Conservation (phyloP, 2,797 vertebrate species). For the Bovichtus variegatus region DNA sequence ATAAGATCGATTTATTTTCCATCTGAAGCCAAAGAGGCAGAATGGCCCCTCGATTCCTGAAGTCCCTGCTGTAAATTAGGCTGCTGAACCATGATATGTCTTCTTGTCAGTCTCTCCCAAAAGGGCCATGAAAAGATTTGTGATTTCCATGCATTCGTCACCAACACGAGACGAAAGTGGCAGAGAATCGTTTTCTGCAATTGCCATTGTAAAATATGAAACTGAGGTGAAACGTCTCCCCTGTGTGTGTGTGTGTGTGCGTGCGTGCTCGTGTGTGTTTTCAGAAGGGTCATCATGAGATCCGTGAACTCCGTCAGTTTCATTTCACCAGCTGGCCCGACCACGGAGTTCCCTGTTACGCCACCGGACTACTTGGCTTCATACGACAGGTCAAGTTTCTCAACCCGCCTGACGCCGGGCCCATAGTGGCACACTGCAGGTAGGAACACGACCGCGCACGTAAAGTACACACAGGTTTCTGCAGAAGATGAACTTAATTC, state of each 20-base stretch:
- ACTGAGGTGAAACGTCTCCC: neutral
- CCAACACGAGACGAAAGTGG: conserved; percentile 25
- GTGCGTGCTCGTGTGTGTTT: too few relatives aligned
- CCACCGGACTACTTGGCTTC: conserved; percentile 95
- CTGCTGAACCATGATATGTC: conserved; percentile 53
- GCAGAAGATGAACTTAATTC: conserved; percentile 2
- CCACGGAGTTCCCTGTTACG: conserved; percentile 96
- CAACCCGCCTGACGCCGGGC: conserved; percentile 94
- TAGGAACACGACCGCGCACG: conserved; percentile 57
- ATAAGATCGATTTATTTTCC: conserved; percentile 64
- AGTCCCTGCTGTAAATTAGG: conserved; percentile 58
- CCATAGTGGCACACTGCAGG: conserved; percentile 98
- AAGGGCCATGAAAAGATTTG: conserved; percentile 33
- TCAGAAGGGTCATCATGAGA: conserved; percentile 98
- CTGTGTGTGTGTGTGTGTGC: too few relatives aligned
- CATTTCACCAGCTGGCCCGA: conserved; percentile 99
- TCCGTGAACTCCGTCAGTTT: conserved; percentile 97
- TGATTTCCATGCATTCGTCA: conserved; percentile 33
- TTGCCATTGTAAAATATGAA: neutral
- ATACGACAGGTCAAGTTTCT: conserved; percentile 98
- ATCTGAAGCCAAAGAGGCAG: conserved; percentile 53
- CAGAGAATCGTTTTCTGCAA: neutral
- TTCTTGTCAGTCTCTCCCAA: conserved; percentile 50
- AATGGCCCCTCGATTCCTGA: conserved; percentile 20
- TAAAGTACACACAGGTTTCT: neutral